phyloP scores from a whole-genome alignment of 2,888 invertebrate genomes.

The Xestia xanthographa region DNA sequence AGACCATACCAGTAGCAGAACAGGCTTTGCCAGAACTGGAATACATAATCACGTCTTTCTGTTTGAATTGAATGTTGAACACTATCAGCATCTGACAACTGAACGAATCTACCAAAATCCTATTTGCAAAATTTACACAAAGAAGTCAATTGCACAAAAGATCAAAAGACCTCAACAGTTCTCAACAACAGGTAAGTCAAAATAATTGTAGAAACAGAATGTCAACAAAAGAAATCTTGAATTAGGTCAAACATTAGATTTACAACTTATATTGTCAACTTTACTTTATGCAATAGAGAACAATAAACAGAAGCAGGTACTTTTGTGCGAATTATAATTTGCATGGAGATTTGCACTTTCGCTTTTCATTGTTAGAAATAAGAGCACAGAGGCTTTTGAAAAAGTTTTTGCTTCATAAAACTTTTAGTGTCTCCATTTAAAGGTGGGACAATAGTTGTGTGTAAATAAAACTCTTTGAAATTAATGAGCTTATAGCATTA shows the following conservation, averaged over 20 bases:
- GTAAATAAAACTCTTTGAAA: constrained; percentile 45
- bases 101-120: background rate
- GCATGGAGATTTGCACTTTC: constrained; percentile 84
- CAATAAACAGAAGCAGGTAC: constrained; percentile 74
- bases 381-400: constrained; percentile 74
- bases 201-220: constrained; percentile 68
- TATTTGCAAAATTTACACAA: constrained; percentile 11
- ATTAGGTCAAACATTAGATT: constrained; percentile 81
- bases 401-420: constrained; percentile 59
- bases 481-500: constrained; percentile 16
- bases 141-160: constrained; percentile 41
- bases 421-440: constrained; percentile 62
- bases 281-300: constrained; percentile 76
- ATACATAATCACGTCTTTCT: background rate
- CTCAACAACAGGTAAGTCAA: constrained; percentile 77
- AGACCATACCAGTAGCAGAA: background rate
- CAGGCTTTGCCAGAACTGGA: background rate
- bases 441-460: constrained; percentile 40
- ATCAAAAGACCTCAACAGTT: constrained; percentile 2
- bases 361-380: constrained; percentile 81
- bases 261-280: constrained; percentile 80
- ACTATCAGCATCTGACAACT: background rate
- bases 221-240: constrained; percentile 72
- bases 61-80: background rate
- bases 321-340: constrained; percentile 82